phyloP scores from a whole-genome alignment of 2,797 vertebrate genomes.

The Macrochelys suwanniensis region DNA sequence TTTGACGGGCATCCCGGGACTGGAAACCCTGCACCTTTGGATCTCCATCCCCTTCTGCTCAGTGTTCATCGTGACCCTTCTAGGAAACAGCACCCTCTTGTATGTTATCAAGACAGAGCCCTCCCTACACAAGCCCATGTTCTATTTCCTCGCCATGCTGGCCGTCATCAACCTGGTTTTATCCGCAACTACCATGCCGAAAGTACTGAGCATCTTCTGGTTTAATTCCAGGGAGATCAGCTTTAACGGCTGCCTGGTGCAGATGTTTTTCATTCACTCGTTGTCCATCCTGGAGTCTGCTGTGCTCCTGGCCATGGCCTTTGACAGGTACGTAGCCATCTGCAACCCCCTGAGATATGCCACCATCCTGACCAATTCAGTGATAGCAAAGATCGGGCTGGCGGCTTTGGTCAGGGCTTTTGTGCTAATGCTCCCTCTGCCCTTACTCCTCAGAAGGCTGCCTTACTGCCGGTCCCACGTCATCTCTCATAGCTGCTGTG shows the following conservation, averaged over 20 bases:
- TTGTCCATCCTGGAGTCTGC: conserved; percentile 67
- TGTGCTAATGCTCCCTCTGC: conserved; percentile 69
- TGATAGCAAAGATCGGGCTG: conserved; percentile 49
- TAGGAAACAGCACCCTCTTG: conserved; percentile 63
- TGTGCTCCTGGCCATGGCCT: conserved; percentile 76
- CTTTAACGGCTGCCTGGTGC: conserved; percentile 71
- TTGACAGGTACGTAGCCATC: conserved; percentile 77
- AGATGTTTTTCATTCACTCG: conserved; percentile 82
- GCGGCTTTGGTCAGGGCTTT: conserved; percentile 51
- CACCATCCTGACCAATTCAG: conserved; percentile 40
- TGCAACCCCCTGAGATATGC: conserved; percentile 60
- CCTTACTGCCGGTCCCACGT: conserved; percentile 49
- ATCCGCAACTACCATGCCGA: conserved; percentile 24
- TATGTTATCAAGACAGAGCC: conserved; percentile 54
- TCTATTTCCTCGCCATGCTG: conserved; percentile 67
- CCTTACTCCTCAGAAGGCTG: conserved; percentile 53
- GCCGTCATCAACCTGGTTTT: conserved; percentile 64
- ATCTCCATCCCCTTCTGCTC: conserved; percentile 73
- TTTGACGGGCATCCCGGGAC: conserved; percentile 70
- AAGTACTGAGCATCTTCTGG: conserved; percentile 64
- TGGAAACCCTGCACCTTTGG: conserved; percentile 71
- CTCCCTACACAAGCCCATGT: conserved; percentile 70
- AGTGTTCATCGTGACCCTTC: conserved; percentile 54
- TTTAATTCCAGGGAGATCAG: conserved; percentile 57
- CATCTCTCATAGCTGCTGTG: conserved; percentile 70